Evolutionary conservation across 64 coral and sea anemone genomes (phyloP).

Genomic region (Dendrophyllia cribrosa): DNA sequence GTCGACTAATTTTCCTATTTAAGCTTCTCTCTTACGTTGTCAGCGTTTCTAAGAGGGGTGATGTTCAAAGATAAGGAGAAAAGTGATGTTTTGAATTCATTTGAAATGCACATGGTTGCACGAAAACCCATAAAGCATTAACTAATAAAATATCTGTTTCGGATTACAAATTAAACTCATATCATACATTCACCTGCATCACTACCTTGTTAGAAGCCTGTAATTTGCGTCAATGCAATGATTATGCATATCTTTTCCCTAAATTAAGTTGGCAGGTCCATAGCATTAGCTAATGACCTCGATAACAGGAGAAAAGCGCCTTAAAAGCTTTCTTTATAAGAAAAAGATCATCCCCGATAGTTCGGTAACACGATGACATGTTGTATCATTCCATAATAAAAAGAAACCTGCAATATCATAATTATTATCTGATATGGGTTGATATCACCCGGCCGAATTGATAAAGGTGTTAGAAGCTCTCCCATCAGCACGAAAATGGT

Average conservation of each 20-base stretch:
- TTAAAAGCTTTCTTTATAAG: neutral
- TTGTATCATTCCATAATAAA: neutral
- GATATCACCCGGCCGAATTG: neutral
- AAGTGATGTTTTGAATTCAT: neutral
- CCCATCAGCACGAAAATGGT: neutral
- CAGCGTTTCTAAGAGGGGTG: conserved; percentile 36
- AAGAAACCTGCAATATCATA: conserved; percentile 6
- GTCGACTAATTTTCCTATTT: conserved; percentile 16
- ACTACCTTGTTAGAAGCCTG: neutral
- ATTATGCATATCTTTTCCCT: neutral
- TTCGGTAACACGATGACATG: neutral
- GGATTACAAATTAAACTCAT: neutral
- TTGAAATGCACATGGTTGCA: conserved; percentile 1
- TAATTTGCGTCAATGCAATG: neutral
- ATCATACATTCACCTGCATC: neutral
- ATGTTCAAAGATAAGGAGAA: conserved; percentile 29
- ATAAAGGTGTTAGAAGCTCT: neutral
- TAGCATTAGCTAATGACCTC: neutral
- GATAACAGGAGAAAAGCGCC: neutral
- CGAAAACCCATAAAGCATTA: neutral
- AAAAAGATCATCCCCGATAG: neutral
- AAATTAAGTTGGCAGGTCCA: neutral
- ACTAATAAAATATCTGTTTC: neutral
- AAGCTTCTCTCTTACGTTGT: neutral
- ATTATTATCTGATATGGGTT: conserved; percentile 24